These are phyloP conservation scores for Phyto melanocephala DNA, from an alignment of 2,888 invertebrate species.

Conservation along the genomic window DNA sequence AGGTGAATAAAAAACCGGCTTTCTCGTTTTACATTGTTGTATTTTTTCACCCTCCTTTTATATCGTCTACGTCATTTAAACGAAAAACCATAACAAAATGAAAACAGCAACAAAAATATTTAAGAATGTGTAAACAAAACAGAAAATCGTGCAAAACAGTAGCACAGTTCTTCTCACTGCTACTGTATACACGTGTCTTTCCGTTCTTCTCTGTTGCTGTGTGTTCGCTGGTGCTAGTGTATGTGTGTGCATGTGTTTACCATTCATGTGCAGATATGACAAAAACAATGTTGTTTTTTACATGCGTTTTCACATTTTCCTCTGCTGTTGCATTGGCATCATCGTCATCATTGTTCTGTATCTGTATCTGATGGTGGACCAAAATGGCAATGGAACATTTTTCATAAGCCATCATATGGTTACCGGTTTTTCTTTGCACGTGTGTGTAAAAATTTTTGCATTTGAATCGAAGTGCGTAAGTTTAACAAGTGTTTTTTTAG, in stretches of 20 bases:
- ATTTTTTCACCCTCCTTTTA: neutral
- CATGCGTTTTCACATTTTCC: neutral
- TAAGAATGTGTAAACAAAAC: conserved; percentile 36
- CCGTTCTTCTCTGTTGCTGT: conserved; percentile 21
- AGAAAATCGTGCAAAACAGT: conserved; percentile 29
- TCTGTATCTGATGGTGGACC: conserved; percentile 11
- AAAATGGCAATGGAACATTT: conserved; percentile 21
- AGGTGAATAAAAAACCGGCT: conserved; percentile 5
- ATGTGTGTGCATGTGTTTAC: neutral
- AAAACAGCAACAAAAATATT: conserved; percentile 9
- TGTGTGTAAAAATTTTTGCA: neutral
- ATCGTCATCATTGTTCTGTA: neutral
- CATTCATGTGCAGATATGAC: neutral
- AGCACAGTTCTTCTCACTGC: neutral
- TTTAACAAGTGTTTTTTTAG: conserved; percentile 59
- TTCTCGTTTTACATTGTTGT: conserved; percentile 3
- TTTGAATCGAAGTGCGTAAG: conserved; percentile 53
- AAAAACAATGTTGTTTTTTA: conserved; percentile 13
- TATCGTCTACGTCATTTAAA: conserved; percentile 35
- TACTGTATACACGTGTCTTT: conserved; percentile 45
- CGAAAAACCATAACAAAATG: conserved; percentile 10
- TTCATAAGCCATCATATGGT: neutral
- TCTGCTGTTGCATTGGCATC: neutral
- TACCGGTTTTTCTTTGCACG: conserved; percentile 8
- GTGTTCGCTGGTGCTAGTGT: neutral